phyloP scores from a whole-genome alignment of 2,113 vertebrate genomes.

The Lontra canadensis region DNA sequence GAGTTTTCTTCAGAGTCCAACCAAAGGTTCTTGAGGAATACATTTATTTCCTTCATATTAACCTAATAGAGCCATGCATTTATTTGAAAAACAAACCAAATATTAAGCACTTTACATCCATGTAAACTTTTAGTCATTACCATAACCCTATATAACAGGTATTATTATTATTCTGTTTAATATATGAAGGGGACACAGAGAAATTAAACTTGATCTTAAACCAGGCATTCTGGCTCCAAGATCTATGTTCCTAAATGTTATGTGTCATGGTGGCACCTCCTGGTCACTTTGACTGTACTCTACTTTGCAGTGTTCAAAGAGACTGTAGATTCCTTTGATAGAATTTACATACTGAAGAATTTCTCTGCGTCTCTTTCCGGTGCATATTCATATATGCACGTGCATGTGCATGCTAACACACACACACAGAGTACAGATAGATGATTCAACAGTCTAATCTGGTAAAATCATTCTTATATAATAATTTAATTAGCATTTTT shows the following conservation, averaged over 20 bases:
- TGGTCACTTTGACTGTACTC: neutral
- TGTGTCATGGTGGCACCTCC: neutral
- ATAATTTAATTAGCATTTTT: neutral
- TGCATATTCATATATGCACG: neutral
- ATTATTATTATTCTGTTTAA: neutral
- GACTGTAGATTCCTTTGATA: neutral
- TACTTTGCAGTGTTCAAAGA: neutral
- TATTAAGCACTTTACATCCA: neutral
- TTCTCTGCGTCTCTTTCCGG: neutral
- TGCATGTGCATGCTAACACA: neutral
- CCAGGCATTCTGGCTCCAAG: neutral
- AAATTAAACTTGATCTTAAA: neutral
- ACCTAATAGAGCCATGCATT: neutral
- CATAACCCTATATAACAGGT: neutral
- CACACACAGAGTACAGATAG: neutral
- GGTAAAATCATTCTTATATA: neutral
- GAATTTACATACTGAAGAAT: neutral
- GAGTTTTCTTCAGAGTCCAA: neutral
- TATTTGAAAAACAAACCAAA: neutral
- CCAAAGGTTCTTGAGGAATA: neutral
- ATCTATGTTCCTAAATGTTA: neutral
- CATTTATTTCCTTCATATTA: neutral
- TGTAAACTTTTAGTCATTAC: neutral
- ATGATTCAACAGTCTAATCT: neutral
- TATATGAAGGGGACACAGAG: neutral